Evolutionary conservation across 2,113 vertebrate genomes (phyloP), one percentile per base, ranked within the genome.

Genomic region (Epinephelus cyanopodus): DNA sequence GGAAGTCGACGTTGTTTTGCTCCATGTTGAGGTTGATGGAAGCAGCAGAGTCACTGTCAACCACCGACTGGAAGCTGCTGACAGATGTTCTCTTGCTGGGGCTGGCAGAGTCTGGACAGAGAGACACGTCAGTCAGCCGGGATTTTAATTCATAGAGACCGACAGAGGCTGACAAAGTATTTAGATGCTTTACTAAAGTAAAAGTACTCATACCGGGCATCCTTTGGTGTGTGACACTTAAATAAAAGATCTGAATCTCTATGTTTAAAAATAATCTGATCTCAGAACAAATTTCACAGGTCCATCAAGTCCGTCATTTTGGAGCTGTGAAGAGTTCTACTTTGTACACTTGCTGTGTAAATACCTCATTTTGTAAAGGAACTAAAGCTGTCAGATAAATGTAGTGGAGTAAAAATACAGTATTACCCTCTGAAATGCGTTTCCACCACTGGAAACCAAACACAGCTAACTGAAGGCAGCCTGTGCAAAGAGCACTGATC

Each of bases 1-100:
- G 98, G 95, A 99, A 99, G 96, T 99, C 99, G 92, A 99, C 98
- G 87, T 99, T 99, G 97, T 99, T 98, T 94, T 99, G 96, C 96
- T 99, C 98, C 96, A 99, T 96, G 93, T 99, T 99, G 88, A 99
- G 96, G 95, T 96, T 99, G 95, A 99, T 99, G 84, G 98, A 99
- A 75, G 98, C 96, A 3, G 98, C 98, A 4, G 98, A 99, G 95
- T 99, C 98, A 85, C 98, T 99, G 95, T 99, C 98, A 95, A 98
- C 95, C 88, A 96, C 96, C 76, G 98, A 99, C 94, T 99, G 98
- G 95, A 97, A 98, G 91, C 98, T 99, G 96, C 98, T 99, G 95
- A 99, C 97, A 17, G 98, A 99, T 14, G 98, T 98, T 83, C 98
- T 97, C 95, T 99, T 99, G 95, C 98, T 99, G 94, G 97, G 98